phyloP scores from a whole-genome alignment of 2,113 vertebrate species.

The Microtus richardsoni region DNA sequence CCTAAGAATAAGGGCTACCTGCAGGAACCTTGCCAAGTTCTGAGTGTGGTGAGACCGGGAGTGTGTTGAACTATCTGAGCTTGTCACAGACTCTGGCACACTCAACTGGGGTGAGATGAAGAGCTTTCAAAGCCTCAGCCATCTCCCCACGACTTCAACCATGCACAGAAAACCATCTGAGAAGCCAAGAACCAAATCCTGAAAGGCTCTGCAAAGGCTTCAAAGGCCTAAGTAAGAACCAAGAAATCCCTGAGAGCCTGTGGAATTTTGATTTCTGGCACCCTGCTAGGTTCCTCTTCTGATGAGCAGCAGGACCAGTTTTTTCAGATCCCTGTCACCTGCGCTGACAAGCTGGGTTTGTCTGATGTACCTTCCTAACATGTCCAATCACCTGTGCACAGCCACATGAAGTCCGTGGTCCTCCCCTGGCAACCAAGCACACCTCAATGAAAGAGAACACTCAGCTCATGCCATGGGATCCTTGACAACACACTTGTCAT shows the following conservation, averaged over 20 bases:
- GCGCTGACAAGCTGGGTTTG: background rate
- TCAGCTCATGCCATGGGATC: background rate
- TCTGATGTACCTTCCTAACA: background rate
- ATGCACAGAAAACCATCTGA: background rate
- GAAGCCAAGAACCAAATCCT: background rate
- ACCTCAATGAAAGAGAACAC: background rate
- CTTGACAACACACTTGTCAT: background rate
- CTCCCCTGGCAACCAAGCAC: background rate
- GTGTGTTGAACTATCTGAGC: background rate
- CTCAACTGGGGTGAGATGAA: conserved; percentile 6
- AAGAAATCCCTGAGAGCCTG: background rate
- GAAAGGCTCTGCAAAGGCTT: background rate
- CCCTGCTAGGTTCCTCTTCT: background rate
- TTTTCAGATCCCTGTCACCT: background rate
- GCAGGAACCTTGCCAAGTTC: background rate
- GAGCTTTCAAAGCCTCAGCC: background rate
- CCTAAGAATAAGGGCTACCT: background rate
- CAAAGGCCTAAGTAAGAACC: background rate
- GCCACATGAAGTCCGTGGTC: background rate
- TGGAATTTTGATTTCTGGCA: background rate
- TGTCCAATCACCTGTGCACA: background rate
- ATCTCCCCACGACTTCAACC: background rate
- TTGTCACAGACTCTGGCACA: background rate
- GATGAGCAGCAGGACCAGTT: background rate
- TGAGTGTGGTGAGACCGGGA: background rate